Evolutionary conservation across 2,888 invertebrate genomes (phyloP), one percentile per base, ranked within the genome.

Genomic region (Drosophila niveifrons): DNA sequence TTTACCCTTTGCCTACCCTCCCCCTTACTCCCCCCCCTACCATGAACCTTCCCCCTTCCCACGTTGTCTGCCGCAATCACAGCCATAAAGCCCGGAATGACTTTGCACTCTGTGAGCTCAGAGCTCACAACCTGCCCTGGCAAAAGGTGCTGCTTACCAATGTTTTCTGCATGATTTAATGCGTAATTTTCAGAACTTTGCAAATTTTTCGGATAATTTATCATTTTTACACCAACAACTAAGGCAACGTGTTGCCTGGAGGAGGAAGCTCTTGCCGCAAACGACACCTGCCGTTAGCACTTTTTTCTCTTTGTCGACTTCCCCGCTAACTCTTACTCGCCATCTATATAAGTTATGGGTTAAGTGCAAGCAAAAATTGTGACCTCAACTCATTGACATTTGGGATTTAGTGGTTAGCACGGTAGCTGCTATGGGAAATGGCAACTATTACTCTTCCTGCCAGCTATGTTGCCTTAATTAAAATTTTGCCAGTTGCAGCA

Each of bases 101-200:
- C 84, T 87, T 86, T 72, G 72, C 80, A 78, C 72, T 67, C 64
- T 65, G 13, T 13, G 15, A 15, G 48, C 41, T 48, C 47, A 28
- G 44, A 48, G 39, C 50, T 29, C 17, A 43, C 53, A 41, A 43
- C 41, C 46, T 36, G 52, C 11, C 43, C 10, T 15, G 15, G 46
- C 29, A 36, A 61, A 66, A 56, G 51, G 58, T 66, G 75, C 73
- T 67, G 13, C 10, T 47, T 36, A 48, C 36, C 58, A 58, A 58
- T 57, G 72, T 66, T 80, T 83, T 70, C 82, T 79, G 71, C 82
- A 89, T 86, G 85, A 86, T 86, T 86, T 86, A 86, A 89, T 84
- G 88, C 82, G 75, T 89, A 89, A 89, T 87, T 84, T 83, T 88
- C 80, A 85, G 69, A 81, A 89, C 70, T 89, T 85, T 83, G 87